Evolutionary conservation across 2,888 invertebrate species (phyloP), one percentile per base, ranked within the genome.

Genomic region (Nemotelus nigrinus): DNA sequence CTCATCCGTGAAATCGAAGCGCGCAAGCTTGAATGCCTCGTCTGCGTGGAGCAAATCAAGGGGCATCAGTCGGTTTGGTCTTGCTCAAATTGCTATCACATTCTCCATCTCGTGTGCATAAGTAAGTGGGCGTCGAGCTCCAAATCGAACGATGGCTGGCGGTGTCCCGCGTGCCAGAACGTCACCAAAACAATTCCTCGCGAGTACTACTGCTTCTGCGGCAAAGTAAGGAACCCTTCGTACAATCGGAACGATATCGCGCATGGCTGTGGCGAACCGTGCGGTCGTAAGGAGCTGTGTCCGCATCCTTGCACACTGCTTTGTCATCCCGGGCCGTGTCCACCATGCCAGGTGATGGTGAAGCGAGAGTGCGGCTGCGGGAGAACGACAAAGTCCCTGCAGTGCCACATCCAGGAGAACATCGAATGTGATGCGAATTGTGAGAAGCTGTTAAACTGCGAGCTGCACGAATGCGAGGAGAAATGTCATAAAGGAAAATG

Each of bases 281-380:
- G 99, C 84, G 87, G 88, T n/a, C 88, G 90, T 83, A 82, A 89
- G 81, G 84, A 90, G 84, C 82, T 86, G 78, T 90, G 91, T 84
- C 86, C 89, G 1, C 93, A 93, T 83, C 90, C 91, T 0, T 97
- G 97, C 86, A 93, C 91, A 8, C 87, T 96, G 81, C 89, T 93
- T 0, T 98, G 97, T 84, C 98, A 98, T 86, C 98, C 98, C 0
- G 98, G 98, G 0, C 96, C 97, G 0, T 98, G 98, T 87, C 96
- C 97, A 2, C 93, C 94, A 0, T 98, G 98, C 83, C 91, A 91
- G 81, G 93, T 94, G 1, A 93, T 93, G 83, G 91, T 95, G 55
- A 85, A 81, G 81, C 91, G 93, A 79, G 87, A 89, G 81, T 96
- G 96, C 82, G 94, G 94, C 2, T 97, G 96, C 83, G 94, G 94